These are phyloP conservation scores for Entomobrya multifasciata DNA, from an alignment of 2,888 invertebrate species.

Conservation along the genomic window DNA sequence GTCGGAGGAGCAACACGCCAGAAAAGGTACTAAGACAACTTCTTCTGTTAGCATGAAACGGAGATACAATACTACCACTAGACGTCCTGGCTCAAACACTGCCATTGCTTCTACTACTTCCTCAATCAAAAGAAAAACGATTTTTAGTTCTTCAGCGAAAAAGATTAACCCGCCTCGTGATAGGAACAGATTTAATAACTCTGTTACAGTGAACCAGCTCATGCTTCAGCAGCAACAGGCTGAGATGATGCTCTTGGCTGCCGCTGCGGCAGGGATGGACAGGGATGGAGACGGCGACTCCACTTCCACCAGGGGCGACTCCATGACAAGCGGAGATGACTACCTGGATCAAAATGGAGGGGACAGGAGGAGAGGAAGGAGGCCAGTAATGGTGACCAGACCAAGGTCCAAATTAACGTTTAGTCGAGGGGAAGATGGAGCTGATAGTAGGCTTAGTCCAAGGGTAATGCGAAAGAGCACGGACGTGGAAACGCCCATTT, in stretches of 20 bases:
- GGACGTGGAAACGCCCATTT: slow-evolving; percentile 84
- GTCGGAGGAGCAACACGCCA: slow-evolving; percentile 69
- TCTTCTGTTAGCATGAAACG: slow-evolving; percentile 72
- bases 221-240: slow-evolving; percentile 58
- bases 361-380: slow-evolving; percentile 42
- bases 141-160: slow-evolving; percentile 74
- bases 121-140: slow-evolving; percentile 67
- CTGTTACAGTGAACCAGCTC: slow-evolving; percentile 71
- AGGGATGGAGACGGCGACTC: slow-evolving; percentile 68
- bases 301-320: slow-evolving; percentile 70
- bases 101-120: slow-evolving; percentile 39
- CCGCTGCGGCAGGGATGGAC: slow-evolving; percentile 29
- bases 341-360: slow-evolving; percentile 32
- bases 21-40: slow-evolving; percentile 72
- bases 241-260: slow-evolving; percentile 41
- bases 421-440: slow-evolving; percentile 58
- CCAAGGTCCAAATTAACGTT: slow-evolving; percentile 69
- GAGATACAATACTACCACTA: slow-evolving; percentile 59
- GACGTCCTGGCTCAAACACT: slow-evolving; percentile 70
- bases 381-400: slow-evolving; percentile 15
- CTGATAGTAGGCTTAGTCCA: slow-evolving; percentile 57
- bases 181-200: slow-evolving; percentile 70
- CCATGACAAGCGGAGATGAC: slow-evolving; percentile 69
- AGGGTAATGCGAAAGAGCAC: slow-evolving; percentile 52
- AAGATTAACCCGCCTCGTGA: slow-evolving; percentile 66